Conservation (phyloP, 2,888 invertebrate genomes). For the Xestia xanthographa region DNA sequence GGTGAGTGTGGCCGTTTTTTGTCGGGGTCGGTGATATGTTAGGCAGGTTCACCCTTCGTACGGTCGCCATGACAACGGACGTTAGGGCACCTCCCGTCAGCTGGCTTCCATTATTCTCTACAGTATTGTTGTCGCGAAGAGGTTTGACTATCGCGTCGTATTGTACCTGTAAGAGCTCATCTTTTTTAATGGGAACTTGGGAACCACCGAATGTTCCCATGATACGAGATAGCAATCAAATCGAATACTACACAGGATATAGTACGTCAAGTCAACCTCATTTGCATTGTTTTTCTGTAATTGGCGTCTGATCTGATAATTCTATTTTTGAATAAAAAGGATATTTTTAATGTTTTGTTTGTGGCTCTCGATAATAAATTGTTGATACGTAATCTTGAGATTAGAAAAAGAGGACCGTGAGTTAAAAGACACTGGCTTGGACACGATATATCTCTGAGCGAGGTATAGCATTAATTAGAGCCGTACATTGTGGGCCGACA, state of each 20-base stretch:
- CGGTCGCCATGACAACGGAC: conserved; percentile 87
- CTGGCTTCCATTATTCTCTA: conserved; percentile 88
- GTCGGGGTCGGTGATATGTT: conserved; percentile 82
- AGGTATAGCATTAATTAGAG: conserved; percentile 86
- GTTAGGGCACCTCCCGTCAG: conserved; percentile 90
- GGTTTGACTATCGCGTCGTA: conserved; percentile 76
- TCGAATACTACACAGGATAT: conserved; percentile 75
- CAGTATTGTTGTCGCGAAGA: conserved; percentile 84
- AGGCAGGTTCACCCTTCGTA: conserved; percentile 89
- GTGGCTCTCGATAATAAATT: conserved; percentile 60
- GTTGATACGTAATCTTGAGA: conserved; percentile 60
- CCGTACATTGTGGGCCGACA: conserved; percentile 83
- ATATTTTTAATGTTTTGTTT: conserved; percentile 65
- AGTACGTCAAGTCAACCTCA: conserved; percentile 73
- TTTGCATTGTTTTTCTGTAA: conserved; percentile 79
- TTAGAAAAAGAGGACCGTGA: conserved; percentile 75
- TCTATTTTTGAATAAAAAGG: conserved; percentile 62
- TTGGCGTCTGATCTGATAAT: conserved; percentile 72
- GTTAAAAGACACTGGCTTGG: conserved; percentile 75
- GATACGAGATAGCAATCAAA: conserved; percentile 76
- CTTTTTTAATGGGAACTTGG: conserved; percentile 79
- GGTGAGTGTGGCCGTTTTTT: conserved; percentile 80
- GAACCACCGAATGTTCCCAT: conserved; percentile 79
- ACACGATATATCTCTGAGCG: conserved; percentile 80
- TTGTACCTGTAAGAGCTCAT: conserved; percentile 83